phyloP scores from a whole-genome alignment of 2,888 invertebrate species.

The Salticus scenicus region DNA sequence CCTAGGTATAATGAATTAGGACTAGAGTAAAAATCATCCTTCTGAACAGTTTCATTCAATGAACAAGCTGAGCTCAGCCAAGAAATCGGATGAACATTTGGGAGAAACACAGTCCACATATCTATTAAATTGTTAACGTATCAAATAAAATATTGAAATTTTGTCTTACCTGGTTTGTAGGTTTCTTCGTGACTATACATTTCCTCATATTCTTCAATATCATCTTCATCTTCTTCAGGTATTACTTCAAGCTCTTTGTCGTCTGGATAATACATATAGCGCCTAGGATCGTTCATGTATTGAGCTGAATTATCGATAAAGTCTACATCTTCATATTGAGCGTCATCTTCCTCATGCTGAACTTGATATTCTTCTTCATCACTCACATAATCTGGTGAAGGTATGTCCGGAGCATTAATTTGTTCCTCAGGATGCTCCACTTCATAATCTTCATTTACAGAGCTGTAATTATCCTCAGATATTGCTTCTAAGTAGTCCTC shows the following conservation, averaged over 20 bases:
- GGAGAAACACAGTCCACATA: too few species aligned
- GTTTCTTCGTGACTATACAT: slow-evolving; percentile 34
- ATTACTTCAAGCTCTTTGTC: slow-evolving; percentile 71
- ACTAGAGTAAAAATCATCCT: too few species aligned
- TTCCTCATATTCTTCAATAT: slow-evolving; percentile 48
- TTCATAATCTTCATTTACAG: slow-evolving; percentile 65
- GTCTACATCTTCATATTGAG: slow-evolving; percentile 53
- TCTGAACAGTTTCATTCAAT: too few species aligned
- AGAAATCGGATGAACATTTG: too few species aligned
- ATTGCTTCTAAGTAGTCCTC: slow-evolving; percentile 63
- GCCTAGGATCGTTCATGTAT: slow-evolving; percentile 63
- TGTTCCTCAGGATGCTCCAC: slow-evolving; percentile 53
- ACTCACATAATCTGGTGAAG: slow-evolving; percentile 72
- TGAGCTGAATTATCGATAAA: slow-evolving; percentile 67
- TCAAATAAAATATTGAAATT: too few species aligned
- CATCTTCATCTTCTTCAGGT: slow-evolving; percentile 70
- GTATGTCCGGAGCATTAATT: slow-evolving; percentile 68
- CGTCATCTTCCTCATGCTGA: slow-evolving; percentile 44
- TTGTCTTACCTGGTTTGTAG: slow-evolving; percentile 41
- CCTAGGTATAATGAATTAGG: too few species aligned
- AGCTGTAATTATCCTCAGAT: slow-evolving; percentile 67
- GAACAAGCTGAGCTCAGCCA: too few species aligned
- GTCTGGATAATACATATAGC: slow-evolving; percentile 66
- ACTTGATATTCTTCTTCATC: slow-evolving; percentile 71
- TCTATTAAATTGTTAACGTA: too few species aligned